Base-by-base conservation (phyloP, 2,113 vertebrate species). In the Sander lucioperca region DNA sequence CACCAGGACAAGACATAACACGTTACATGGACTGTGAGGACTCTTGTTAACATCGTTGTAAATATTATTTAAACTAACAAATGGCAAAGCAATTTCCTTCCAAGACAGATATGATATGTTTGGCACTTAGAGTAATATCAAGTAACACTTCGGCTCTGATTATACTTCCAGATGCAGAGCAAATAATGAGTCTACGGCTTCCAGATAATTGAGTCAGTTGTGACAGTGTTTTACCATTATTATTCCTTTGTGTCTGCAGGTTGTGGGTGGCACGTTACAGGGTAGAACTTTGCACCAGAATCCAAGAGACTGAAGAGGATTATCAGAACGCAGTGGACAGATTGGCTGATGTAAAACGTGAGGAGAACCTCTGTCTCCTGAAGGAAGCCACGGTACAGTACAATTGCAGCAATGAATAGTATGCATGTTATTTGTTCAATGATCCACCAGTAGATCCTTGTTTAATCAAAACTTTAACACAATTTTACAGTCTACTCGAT, bases 201-300 rank as follows among this genome's bases (percentile, higher is more conserved):
- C 30, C 1, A 18, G 39, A 15, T 51, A 25, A 5, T 33, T 27
- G 18, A 39, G 19, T 43, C 47, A 56, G 25, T 51, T 61, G 5
- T 65, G n/a, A 51, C 47, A 48, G 2, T 51, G 27, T 77, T 71
- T 80, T 33, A 61, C 6, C 54, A 5, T 48, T 48, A 45, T 56
- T 69, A 23, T 73, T 39, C 13, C 4, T 71, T 43, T 81, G 3
- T 88, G 39, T 86, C 27, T 64, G 68, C 88, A 98, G 97, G 76
- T 82, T 96, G 62, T 99, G 97, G 98, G 57, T 98, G 36, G 77
- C 92, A 63, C 95, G 89, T 79, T 97, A 96, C 85, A 97, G 96
- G 79, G 57, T 23, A 0, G 86, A 93, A 16, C 95, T 97, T 82
- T 93, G 95, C 16, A 69, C 72, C 13, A 86, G 23, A 71, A 93